Conservation (phyloP, 2,113 vertebrate species). For the Pelecanoides urinatrix region DNA sequence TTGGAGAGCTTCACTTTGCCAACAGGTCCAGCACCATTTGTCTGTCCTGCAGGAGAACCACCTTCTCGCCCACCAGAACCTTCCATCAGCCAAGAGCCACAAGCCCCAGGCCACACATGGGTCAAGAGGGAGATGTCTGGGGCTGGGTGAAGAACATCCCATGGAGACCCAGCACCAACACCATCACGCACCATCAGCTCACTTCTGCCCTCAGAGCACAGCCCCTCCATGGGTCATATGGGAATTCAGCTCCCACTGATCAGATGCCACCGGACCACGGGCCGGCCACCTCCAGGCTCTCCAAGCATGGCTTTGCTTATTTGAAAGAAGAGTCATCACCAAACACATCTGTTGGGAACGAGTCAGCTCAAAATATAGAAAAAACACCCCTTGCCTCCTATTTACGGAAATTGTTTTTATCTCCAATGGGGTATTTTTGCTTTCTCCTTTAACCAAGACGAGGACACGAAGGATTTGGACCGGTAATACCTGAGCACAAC, state of each 20-base stretch:
- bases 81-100: not conserved
- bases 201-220: not conserved
- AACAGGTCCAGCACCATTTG: not conserved
- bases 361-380: not conserved
- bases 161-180: not conserved
- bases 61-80: not conserved
- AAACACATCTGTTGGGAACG: not conserved
- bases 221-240: accelerated
- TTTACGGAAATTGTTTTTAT: not conserved
- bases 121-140: not conserved
- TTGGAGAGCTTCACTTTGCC: not conserved
- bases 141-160: not conserved
- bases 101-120: accelerated
- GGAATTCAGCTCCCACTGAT: not conserved
- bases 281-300: not conserved
- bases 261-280: accelerated
- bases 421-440: not conserved
- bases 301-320: not conserved
- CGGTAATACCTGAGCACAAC: not conserved
- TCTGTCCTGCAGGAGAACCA: not conserved
- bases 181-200: not conserved
- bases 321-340: not conserved
- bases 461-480: not conserved
- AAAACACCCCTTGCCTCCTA: not conserved
- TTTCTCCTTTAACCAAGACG: not conserved